A percentile compares a stretch with the other conserved stretches of the same genome.
These are phyloP conservation scores for Maniola hyperantus DNA, from an alignment of 2,888 invertebrate species.

Conservation along the genomic window DNA sequence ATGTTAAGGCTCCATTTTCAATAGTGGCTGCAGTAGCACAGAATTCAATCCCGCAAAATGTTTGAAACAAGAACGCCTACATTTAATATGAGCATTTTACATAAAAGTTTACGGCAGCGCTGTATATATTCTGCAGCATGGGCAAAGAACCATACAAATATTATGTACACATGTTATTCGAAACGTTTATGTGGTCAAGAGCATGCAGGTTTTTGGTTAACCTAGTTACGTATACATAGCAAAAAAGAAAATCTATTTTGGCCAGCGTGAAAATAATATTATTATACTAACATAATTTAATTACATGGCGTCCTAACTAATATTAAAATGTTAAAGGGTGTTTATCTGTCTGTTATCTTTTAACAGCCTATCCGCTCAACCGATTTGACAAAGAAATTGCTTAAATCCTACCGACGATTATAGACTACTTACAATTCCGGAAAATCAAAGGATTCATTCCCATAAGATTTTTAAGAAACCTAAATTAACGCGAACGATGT, in stretches of 20 bases:
- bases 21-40: constrained; percentile 31
- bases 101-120: constrained; percentile 9
- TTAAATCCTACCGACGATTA: too few species aligned
- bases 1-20: constrained; percentile 30
- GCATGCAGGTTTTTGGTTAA: background rate
- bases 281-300: too few species aligned
- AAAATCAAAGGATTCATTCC: too few species aligned
- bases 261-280: background rate
- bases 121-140: background rate
- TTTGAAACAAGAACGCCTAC: constrained; percentile 33
- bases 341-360: too few species aligned
- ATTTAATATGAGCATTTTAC: constrained; percentile 18
- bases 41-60: constrained; percentile 36
- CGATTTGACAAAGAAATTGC: too few species aligned
- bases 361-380: too few species aligned
- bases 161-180: background rate
- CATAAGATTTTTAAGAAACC: too few species aligned
- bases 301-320: too few species aligned
- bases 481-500: too few species aligned
- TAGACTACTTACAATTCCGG: background rate
- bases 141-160: constrained; percentile 6
- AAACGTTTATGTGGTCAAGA: constrained; percentile 9
- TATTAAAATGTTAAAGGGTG: too few species aligned
- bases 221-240: background rate
- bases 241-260: background rate